These are phyloP conservation scores for Drosophila paramelanica DNA, from an alignment of 2,888 invertebrate species.

Conservation along the genomic window DNA sequence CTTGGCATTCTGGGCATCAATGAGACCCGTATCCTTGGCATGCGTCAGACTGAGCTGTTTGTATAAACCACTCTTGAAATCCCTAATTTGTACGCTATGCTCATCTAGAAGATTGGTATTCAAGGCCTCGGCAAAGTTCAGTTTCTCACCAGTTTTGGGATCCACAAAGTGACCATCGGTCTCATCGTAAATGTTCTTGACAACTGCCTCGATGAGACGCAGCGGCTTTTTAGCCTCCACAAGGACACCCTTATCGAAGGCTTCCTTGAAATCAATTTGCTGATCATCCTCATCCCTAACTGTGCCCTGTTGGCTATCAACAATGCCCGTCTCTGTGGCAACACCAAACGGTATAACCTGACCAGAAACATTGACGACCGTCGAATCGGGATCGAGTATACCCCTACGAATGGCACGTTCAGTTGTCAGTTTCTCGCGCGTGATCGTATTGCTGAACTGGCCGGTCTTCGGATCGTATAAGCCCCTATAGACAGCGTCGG, in stretches of 20 bases:
- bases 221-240: conserved; percentile 93
- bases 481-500: conserved; percentile 96
- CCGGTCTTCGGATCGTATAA: conserved; percentile 94
- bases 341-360: conserved; percentile 93
- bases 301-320: conserved; percentile 91
- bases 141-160: conserved; percentile 91
- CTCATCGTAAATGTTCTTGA: conserved; percentile 92
- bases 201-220: conserved; percentile 92
- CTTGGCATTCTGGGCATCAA: conserved; percentile 90
- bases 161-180: conserved; percentile 93
- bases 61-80: conserved; percentile 90
- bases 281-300: conserved; percentile 88
- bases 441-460: conserved; percentile 91
- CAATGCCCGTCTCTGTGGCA: conserved; percentile 91
- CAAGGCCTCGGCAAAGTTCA: conserved; percentile 93
- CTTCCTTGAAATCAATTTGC: conserved; percentile 92
- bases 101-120: conserved; percentile 92
- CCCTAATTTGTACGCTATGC: conserved; percentile 92
- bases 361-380: conserved; percentile 93
- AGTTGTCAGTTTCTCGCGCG: conserved; percentile 91
- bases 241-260: conserved; percentile 92
- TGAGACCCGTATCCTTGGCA: conserved; percentile 90
- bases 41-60: conserved; percentile 91
- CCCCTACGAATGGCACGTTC: conserved; percentile 94
- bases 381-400: conserved; percentile 93